Evolutionary conservation across 2,888 invertebrate genomes (phyloP), one percentile per base, ranked within the genome.

Genomic region (Mimas tiliae): DNA sequence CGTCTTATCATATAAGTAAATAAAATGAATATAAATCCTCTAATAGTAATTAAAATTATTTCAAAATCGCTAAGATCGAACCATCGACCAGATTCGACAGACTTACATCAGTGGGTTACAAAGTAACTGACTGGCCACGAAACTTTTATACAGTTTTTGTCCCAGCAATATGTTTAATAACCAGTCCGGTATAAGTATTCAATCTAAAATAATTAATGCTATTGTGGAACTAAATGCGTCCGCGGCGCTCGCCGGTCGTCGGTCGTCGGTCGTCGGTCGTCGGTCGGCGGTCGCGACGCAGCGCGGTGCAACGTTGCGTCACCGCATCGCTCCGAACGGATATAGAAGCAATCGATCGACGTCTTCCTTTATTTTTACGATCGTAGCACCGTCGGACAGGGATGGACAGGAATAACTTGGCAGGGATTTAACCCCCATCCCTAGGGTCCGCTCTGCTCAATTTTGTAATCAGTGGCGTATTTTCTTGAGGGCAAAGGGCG

Each of bases 261-360:
- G 1, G 45, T 1, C 45, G 45, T 0, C 45, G 9, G 38, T 53
- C 8, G 2, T 14, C 16, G 19, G 38, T 38, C 34, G 55, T 16
- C 34, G 34, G 55, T 34, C 55, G 27, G 53, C 33, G 38, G 8
- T 38, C 34, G 34, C 55, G 58, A 19, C 34, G 34, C 55, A 34
- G 9, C 38, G 42, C 42, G 16, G 42, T 42, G 58, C 38, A 58
- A 12, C 38, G 55, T 58, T 42, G 58, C 58, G 58, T 42, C 42
- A 58, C 58, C 38, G 33, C 52, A 52, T 51, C 21, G 51, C 51
- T 38, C 16, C 58, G 42, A 58, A 58, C 58, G 42, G 58, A 58
- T 58, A 58, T 58, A 58, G 58, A 58, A 42, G 58, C 58, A 42
- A 58, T 58, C 58, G 58, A 58, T 58, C 58, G 38, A 58, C 42